Conservation (phyloP, 2,797 vertebrate genomes). For the Delichon dasypus region DNA sequence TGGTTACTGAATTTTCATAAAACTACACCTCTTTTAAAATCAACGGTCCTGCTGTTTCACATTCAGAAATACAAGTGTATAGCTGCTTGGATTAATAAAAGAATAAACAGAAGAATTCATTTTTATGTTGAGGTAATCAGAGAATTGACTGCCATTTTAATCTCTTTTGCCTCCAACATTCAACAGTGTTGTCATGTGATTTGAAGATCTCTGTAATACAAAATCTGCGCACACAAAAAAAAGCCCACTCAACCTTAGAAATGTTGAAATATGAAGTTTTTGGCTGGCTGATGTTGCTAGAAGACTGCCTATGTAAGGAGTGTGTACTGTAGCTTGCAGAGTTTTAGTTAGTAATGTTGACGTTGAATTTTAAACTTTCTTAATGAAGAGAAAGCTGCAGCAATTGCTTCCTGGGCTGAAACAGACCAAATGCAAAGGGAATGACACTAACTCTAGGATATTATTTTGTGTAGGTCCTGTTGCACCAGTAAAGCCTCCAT, state of each 20-base stretch:
- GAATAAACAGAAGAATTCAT: neutral
- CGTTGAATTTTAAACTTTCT: neutral
- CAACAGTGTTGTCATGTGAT: neutral
- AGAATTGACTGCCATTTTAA: neutral
- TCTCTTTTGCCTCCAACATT: neutral
- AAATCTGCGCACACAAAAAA: fast-evolving
- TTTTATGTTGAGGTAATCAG: neutral
- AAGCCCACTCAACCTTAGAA: neutral
- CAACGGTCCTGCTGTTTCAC: neutral
- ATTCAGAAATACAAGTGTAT: neutral
- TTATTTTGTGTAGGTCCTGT: neutral
- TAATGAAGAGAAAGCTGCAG: neutral
- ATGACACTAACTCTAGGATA: neutral
- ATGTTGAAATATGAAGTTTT: neutral
- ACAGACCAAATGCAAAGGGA: neutral
- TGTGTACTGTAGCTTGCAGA: fast-evolving
- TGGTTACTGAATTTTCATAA: neutral
- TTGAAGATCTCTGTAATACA: neutral
- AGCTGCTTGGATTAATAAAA: neutral
- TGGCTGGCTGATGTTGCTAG: neutral
- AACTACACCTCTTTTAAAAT: neutral
- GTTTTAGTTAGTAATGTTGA: neutral
- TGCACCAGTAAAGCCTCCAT: neutral
- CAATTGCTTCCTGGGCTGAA: neutral
- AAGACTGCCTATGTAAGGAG: neutral